Conservation (phyloP, 1,140 invertebrate genomes). For the Copidosoma floridanum region DNA sequence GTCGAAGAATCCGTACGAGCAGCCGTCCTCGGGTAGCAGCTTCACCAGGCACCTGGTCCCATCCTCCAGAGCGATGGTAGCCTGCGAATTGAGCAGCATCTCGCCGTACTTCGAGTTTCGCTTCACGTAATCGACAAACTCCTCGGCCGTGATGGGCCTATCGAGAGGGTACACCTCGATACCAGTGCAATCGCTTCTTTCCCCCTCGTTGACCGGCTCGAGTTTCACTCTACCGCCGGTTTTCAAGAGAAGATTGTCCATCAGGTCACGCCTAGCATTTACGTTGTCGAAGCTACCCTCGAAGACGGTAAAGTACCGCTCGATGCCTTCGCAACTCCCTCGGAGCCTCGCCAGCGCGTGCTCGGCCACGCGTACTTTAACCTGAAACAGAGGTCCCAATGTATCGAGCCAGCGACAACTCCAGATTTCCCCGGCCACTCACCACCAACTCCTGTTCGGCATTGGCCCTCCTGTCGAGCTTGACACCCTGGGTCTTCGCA, state of each 20-base stretch:
- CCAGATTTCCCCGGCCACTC: too few species aligned
- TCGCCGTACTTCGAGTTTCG: conserved; percentile 55
- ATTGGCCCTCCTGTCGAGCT: not conserved
- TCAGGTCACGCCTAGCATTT: too few species aligned
- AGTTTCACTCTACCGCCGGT: conserved; percentile 50
- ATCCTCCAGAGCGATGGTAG: conserved; percentile 58
- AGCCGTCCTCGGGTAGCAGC: conserved; percentile 60
- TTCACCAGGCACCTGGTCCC: conserved; percentile 53
- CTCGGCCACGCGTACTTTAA: not conserved
- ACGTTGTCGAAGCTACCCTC: too few species aligned
- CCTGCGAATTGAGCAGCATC: conserved; percentile 63
- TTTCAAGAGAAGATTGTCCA: conserved; percentile 40
- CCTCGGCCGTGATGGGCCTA: conserved; percentile 54
- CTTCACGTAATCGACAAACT: conserved; percentile 62
- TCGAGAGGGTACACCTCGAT: conserved; percentile 59
- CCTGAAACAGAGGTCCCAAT: too few species aligned
- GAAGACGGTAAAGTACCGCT: conserved; percentile 27
- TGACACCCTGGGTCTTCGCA: not conserved
- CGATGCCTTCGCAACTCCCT: not conserved
- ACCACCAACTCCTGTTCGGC: conserved; percentile 28
- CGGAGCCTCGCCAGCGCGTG: not conserved
- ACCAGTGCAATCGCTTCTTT: conserved; percentile 26
- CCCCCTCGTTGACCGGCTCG: conserved; percentile 26
- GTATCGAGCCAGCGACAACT: too few species aligned
- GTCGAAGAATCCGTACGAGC: conserved; percentile 63